These are phyloP conservation scores for Haliclona indistincta DNA, from an alignment of 37 sponge, comb jelly and placozoan genomes.

Conservation along the genomic window DNA sequence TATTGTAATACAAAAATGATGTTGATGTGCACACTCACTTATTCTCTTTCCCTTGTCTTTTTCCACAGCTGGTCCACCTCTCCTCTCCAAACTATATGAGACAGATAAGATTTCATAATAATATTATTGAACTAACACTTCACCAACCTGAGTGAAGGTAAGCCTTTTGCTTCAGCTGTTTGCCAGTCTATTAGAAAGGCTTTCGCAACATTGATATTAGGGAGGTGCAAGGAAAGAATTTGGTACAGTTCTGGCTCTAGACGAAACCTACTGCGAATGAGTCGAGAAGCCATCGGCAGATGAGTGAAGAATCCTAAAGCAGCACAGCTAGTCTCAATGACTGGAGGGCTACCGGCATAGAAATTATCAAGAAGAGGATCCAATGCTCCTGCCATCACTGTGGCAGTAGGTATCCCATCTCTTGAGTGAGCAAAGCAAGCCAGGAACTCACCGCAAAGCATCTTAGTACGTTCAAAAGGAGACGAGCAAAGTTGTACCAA, in stretches of 20 bases:
- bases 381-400: conserved; percentile 74
- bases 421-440: conserved; percentile 61
- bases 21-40: no score
- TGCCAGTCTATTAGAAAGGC: conserved; percentile 59
- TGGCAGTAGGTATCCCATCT: conserved; percentile 59
- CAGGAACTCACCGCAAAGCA: conserved; percentile 52
- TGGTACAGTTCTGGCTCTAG: conserved; percentile 58
- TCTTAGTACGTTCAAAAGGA: conserved; percentile 47
- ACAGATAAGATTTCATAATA: neutral
- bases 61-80: neutral
- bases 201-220: conserved; percentile 31
- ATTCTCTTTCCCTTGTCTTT: no score
- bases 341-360: conserved; percentile 27
- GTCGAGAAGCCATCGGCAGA: conserved; percentile 50
- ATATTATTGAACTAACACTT: neutral
- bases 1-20: no score
- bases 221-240: conserved; percentile 35
- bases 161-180: conserved; percentile 19
- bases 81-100: neutral
- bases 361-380: conserved; percentile 58
- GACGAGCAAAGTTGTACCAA: conserved; percentile 46
- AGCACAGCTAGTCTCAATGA: conserved; percentile 48
- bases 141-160: conserved; percentile 64
- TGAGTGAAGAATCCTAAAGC: conserved; percentile 84
- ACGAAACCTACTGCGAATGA: conserved; percentile 64